Conservation (phyloP, 1,140 invertebrate genomes). For the Aphelenchoides fujianensis region DNA sequence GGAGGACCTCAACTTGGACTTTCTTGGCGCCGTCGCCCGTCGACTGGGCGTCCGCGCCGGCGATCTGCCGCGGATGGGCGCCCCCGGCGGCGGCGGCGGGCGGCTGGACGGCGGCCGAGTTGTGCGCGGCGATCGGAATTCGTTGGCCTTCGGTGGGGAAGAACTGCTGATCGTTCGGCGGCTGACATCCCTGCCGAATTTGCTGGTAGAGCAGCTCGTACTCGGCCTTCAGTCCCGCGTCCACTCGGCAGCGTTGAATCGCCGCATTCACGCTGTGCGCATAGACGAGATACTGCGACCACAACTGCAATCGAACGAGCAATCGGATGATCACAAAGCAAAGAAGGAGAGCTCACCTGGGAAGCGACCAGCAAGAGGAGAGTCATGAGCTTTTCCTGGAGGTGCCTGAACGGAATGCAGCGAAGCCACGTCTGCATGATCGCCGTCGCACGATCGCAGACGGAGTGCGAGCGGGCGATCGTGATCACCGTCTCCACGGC, state of each 20-base stretch:
- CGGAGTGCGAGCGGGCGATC: constrained; percentile 33
- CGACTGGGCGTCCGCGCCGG: not conserved
- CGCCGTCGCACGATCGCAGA: constrained; percentile 44
- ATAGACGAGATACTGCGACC: constrained; percentile 53
- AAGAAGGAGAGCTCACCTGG: constrained; percentile 32
- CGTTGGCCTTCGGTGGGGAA: constrained; percentile 7
- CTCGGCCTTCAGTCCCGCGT: constrained; percentile 67
- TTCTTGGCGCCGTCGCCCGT: not conserved
- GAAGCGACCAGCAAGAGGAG: constrained; percentile 42
- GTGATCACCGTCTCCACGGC: constrained; percentile 51
- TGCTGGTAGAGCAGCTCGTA: constrained; percentile 35
- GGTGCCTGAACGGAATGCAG: constrained; percentile 37
- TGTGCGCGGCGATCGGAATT: not conserved
- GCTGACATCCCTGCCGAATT: not conserved
- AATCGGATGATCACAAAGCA: no score
- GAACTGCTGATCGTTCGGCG: not conserved
- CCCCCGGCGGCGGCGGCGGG: not conserved
- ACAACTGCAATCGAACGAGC: constrained; percentile 45
- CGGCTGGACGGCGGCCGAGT: not conserved
- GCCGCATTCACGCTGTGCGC: constrained; percentile 35
- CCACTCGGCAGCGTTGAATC: constrained; percentile 81
- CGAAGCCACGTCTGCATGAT: constrained; percentile 58
- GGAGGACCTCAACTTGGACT: constrained; percentile 43
- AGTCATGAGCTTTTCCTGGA: constrained; percentile 44
- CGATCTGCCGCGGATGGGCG: not conserved